Conservation (phyloP, 2,888 invertebrate species). For the Hypselothyrea guttata region DNA sequence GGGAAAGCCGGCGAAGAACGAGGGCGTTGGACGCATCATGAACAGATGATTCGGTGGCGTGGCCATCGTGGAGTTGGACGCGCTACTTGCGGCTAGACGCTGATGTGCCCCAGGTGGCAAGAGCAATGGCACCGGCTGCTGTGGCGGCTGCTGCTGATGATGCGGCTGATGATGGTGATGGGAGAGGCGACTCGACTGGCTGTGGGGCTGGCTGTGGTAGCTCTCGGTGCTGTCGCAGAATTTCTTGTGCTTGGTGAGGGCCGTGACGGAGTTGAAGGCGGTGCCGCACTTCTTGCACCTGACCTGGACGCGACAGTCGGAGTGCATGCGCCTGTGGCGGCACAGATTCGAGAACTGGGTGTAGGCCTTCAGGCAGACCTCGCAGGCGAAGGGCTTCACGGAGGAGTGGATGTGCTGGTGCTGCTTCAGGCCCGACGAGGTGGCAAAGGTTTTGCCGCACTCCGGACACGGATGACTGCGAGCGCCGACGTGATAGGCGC, state of each 20-base stretch:
- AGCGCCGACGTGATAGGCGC: constrained; percentile 97
- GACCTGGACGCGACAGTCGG: constrained; percentile 95
- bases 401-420: constrained; percentile 99
- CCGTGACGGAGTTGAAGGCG: constrained; percentile 94
- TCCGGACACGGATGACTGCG: constrained; percentile 98
- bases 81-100: constrained; percentile 32
- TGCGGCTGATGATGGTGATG: constrained; percentile 69
- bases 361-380: constrained; percentile 98
- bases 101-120: constrained; percentile 45
- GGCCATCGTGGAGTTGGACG: constrained; percentile 80
- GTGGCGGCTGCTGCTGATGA: constrained; percentile 82
- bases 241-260: constrained; percentile 96
- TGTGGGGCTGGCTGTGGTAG: constrained; percentile 36
- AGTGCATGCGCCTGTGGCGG: constrained; percentile 99
- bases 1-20: constrained; percentile 86
- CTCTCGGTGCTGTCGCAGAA: constrained; percentile 93
- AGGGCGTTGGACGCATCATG: constrained; percentile 87
- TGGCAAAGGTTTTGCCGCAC: constrained; percentile 99
- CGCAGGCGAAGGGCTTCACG: constrained; percentile 98
- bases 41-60: constrained; percentile 86
- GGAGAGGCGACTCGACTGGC: constrained; percentile 42
- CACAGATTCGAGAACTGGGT: constrained; percentile 99
- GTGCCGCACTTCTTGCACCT: constrained; percentile 97
- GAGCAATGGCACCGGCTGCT: constrained; percentile 66
- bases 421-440: constrained; percentile 98